A percentile compares a stretch with the other conserved stretches of the same genome.
Evolutionary conservation across 2,888 invertebrate genomes (phyloP).

Genomic region (Hydrotaea cyrtoneurina): DNA sequence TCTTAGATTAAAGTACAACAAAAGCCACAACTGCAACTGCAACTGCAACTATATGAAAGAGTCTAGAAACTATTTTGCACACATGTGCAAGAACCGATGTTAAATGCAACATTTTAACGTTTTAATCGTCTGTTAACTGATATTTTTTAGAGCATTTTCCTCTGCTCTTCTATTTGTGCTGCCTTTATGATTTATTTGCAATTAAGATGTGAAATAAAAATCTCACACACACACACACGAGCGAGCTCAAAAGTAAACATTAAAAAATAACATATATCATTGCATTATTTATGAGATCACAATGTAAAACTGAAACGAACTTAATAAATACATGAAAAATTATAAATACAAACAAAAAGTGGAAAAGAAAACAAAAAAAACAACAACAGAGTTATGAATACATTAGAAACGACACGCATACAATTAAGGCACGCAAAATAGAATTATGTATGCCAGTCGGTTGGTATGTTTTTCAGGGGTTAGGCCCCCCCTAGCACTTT

Average conservation of each 20-base stretch:
- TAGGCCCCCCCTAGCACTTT: background rate
- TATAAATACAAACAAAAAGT: background rate
- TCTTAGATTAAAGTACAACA: conserved; percentile 17
- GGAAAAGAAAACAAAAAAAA: conserved; percentile 29
- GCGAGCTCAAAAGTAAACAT: conserved; percentile 1
- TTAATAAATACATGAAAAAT: background rate
- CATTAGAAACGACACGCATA: conserved; percentile 61
- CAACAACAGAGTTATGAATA: conserved; percentile 57
- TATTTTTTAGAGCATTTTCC: conserved; percentile 4
- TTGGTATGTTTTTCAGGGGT: conserved; percentile 36
- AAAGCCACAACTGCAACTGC: background rate
- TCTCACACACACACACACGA: background rate
- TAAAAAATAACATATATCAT: conserved; percentile 55
- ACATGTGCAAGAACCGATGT: conserved; percentile 62
- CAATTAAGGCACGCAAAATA: conserved; percentile 56
- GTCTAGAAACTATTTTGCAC: conserved; percentile 44
- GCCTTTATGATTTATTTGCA: conserved; percentile 62
- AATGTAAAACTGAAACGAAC: conserved; percentile 39
- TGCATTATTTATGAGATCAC: conserved; percentile 64
- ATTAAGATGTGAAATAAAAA: conserved; percentile 57
- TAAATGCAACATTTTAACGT: conserved; percentile 43
- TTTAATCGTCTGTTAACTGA: conserved; percentile 49
- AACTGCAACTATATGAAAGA: too few relatives aligned
- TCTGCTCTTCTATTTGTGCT: conserved; percentile 12
- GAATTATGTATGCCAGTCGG: conserved; percentile 57